Base-by-base conservation (phyloP, 2,113 vertebrate species). In the Gobio gobio region DNA sequence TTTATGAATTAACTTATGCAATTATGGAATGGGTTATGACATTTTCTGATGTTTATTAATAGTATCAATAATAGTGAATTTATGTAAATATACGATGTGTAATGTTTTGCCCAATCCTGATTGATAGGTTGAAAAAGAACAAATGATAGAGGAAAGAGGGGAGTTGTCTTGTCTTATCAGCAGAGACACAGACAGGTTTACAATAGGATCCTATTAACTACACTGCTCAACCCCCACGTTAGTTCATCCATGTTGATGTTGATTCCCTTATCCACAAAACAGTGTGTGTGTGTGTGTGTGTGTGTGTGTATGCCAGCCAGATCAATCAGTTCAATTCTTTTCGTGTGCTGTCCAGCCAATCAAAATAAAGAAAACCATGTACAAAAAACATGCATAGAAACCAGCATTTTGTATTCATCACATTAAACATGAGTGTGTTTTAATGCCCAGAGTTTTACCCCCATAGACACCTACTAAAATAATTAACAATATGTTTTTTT, bases 161-260 rank as follows among this genome's bases (percentile, higher is more conserved):
- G 40, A 24, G 18, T 26, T 59, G 20, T 40, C 18, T 12, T 43
- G 49, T 73, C 80, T 86, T 90, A 91, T 90, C 89, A 66, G 64
- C 61, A 45, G 64, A 40, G 85, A 83, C 68, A 82, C 89, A 90
- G 88, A 8, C 47, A 49, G 43, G 72, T 75, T 26, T 75, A 75
- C 45, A 49, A 49, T 14, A 76, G 29, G 78, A 84, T 64, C 74
- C 61, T 56, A 85, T 87, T 74, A 82, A 18, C 74, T 16, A 54
- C 78, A 84, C 61, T 83, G 43, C 84, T 36, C 43, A 87, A 76
- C 74, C 79, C 72, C 56, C 58, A 18, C 29, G 45, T 54, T 26
- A 76, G 22, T 80, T 33, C 1, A 66, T 66, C 68, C 18, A 36
- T 12, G 59, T 51, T 33, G 59, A 36, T 12, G 59, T 51, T 33